Conservation (phyloP, 2,888 invertebrate species). For the Dermolepida albohirtum region DNA sequence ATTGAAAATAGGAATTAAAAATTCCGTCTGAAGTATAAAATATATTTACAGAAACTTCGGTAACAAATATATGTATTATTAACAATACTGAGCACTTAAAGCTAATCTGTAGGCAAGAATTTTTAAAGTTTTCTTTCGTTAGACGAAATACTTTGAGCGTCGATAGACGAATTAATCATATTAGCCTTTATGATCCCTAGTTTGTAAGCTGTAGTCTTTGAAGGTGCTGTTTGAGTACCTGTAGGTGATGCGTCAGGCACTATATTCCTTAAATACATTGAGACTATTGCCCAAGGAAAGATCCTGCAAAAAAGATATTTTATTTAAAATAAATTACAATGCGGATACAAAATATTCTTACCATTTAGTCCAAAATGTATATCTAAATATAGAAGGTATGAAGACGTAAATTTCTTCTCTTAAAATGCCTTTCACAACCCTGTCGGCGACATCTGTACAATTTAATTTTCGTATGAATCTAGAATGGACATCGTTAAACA, state of each 20-base stretch:
- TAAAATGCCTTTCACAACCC: constrained; percentile 82
- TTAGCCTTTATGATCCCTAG: constrained; percentile 25
- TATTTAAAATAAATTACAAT: not conserved
- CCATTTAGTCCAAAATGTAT: constrained; percentile 80
- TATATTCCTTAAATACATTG: constrained; percentile 74
- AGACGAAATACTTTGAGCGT: constrained; percentile 12
- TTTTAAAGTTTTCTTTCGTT: constrained; percentile 38
- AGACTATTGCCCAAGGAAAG: constrained; percentile 79
- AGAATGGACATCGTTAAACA: constrained; percentile 92
- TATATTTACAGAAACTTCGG: no score
- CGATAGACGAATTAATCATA: constrained; percentile 15
- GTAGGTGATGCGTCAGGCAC: constrained; percentile 77
- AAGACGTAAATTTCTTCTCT: constrained; percentile 82
- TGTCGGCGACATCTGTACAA: constrained; percentile 88
- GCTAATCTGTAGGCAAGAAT: not conserved
- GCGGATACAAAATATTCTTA: constrained; percentile 60
- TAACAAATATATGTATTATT: no score
- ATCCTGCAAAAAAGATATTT: constrained; percentile 68
- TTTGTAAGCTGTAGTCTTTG: constrained; percentile 18
- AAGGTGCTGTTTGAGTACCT: not conserved
- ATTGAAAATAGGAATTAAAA: no score
- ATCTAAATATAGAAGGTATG: constrained; percentile 81
- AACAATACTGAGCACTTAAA: not conserved
- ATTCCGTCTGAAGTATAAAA: no score
- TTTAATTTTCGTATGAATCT: constrained; percentile 77